Base-by-base conservation (phyloP, 2,113 vertebrate genomes). In the Tyrannus savana region DNA sequence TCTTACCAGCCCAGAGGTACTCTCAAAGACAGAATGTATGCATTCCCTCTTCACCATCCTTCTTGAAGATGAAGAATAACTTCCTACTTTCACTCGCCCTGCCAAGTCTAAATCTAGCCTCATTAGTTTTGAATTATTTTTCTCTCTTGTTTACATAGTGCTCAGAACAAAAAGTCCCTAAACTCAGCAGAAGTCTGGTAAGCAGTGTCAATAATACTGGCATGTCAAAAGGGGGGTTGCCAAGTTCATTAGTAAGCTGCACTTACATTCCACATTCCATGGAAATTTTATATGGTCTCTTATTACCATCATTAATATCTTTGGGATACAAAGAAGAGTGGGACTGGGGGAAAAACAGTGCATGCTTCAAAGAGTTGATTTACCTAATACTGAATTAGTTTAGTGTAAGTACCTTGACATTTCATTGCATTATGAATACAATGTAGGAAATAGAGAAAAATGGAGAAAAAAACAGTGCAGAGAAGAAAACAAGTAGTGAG, bases 321-420 rank as follows among this genome's bases (percentile, higher is more conserved):
- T 62, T 52, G 67, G 68, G 30, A 44, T 56, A 76, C 47, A 74
- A 88, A 74, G 55, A 88, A 72, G 44, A 56, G 24, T 0, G 0
- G 4, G 27, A 50, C 17, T 5, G 25, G 11, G 12, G 11, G 2
- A 5, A 28, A 90, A 60, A 30, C 27, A 86, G 44, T 7, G 18
- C 19, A 30, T 7, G 4, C 5, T 73, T 72, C 84, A 44, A 69
- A 35, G 60, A 22, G 8, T 59, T 77, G 5, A 4, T 90, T 95
- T 92, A 91, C 69, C 53, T 84, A 91, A 92, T 55, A 59, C 14
- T 75, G 50, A 74, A 44, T 60, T 91, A 77, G 91, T 92, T 88
- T 75, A 24, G 14, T 87, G 93, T 91, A 72, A 95, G 81, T 69
- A 92, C 47, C 19, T 95, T 94, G 75, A 89, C 12, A 82, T 86